Evolutionary conservation across 2,797 vertebrate species (phyloP), one percentile per base, ranked within the genome.

Genomic region (Peromyscus nudipes): DNA sequence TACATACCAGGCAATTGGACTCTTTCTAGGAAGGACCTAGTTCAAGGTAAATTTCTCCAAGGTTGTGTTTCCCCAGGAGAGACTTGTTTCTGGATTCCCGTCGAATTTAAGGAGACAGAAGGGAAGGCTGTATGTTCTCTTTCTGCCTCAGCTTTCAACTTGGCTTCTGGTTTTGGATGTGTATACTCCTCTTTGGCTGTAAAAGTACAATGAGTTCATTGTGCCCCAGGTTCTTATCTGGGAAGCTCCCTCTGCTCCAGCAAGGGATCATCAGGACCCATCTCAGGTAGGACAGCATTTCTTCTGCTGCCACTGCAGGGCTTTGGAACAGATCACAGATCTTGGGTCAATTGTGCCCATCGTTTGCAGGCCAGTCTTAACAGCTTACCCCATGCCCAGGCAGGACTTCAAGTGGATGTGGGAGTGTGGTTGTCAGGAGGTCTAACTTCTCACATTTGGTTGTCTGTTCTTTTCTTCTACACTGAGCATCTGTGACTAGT

Each of bases 361-460:
- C 98, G 23, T 84, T 37, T 0, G 96, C 84, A 0, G 96, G 98
- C 91, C 98, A 99, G 94, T 98, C 52, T 0, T 97, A 98, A 89
- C 95, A 31, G 9, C 98, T 99, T 95, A 98, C 97, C 75, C 98
- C 84, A 99, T 98, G 0, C 98, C 98, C 0, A 99, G 98, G 92
- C 98, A 98, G 84, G 98, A 99, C 95, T 99, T 99, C 17, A 98
- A 98, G 86, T 99, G 97, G 96, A 98, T 98, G 62, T 97, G 98
- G 1, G 98, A 98, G 80, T 99, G 96, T 98, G 98, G 93, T 98
- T 99, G 96, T 99, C 99, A 96, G 98, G 98, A 99, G 49, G 98
- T 98, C 98, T 98, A 99, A 92, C 98, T 98, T 93, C 99, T 99
- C 71, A 98, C 97, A 73, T 98, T 98, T 95, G 97, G 96, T 95